Evolutionary conservation across 2,888 invertebrate genomes (phyloP), one percentile per base, ranked within the genome.

Genomic region (Standfussiana lucernea): DNA sequence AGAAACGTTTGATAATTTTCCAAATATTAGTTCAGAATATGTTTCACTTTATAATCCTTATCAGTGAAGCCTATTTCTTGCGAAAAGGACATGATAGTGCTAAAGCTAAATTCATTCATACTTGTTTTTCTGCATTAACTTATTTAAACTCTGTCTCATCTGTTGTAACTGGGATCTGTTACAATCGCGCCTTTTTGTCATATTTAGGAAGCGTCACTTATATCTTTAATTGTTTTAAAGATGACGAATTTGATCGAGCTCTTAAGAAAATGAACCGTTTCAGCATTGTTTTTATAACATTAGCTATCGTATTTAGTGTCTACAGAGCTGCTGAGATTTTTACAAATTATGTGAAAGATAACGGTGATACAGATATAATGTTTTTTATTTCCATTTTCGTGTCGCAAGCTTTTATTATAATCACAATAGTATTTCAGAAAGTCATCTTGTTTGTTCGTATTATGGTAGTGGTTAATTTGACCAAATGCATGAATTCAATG

Each of bases 351-450:
- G 0, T 64, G 6, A 32, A 62, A 32, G 18, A 35, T 45, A 32
- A 70, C 18, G 32, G 45, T n/a, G 64, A 35, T 18, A 45, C 11
- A 5, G 3, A 28, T 24, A n/a, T 50, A 21, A 8, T 28, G 2
- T n/a, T 45, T 71, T 59, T 69, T 42, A 8, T 69, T 5, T 18
- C 10, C n/a, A 1, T 59, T 13, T 73, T 66, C 40, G 13, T 47
- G 13, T 72, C 71, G 18, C 75, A 75, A 42, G n/a, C 53, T 53
- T 32, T 75, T 15, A 35, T 53, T 28, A 53, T 64, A 71, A 53
- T 11, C 1, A 64, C 50, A 42, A 37, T 72, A 47, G 35, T 65
- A 32, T 37, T 72, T 37, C 56, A 72, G 45, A n/a, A 65, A 4
- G n/a, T 72, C 0, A 40, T 72, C 7, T 59, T 76, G 24, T 72